Evolutionary conservation across 2,888 invertebrate genomes (phyloP).

Genomic region (Ormyrus labotus): DNA sequence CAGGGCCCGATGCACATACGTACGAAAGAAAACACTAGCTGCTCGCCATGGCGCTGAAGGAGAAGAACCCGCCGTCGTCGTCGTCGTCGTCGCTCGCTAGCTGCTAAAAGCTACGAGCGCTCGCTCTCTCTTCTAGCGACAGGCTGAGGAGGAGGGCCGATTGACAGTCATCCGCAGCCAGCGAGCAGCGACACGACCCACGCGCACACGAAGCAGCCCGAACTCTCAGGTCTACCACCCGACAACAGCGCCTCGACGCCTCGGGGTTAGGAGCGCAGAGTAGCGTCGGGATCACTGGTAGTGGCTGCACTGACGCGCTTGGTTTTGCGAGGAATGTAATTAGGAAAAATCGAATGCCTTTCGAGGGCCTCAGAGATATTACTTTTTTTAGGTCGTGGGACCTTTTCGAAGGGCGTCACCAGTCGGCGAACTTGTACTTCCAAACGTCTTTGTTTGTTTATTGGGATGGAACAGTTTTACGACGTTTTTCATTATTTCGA

Average conservation of each 20-base stretch:
- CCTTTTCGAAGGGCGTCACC: too few relatives aligned
- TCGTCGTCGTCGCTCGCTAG: conserved; percentile 45
- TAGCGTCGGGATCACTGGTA: not conserved
- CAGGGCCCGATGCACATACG: not conserved
- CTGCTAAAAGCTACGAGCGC: conserved; percentile 51
- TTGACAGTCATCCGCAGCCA: conserved; percentile 72
- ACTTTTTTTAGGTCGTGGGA: too few relatives aligned
- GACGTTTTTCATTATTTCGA: too few relatives aligned
- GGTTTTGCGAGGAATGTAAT: not conserved
- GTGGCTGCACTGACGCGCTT: not conserved
- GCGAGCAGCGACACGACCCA: conserved; percentile 7
- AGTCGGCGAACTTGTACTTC: too few relatives aligned
- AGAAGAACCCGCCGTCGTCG: not conserved
- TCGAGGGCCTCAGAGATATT: too few relatives aligned
- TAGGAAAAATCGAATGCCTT: too few relatives aligned
- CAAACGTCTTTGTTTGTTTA: too few relatives aligned
- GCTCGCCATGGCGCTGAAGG: not conserved
- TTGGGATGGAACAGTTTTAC: too few relatives aligned
- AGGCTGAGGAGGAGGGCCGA: conserved; percentile 57
- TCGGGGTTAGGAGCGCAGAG: too few relatives aligned
- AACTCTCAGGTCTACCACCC: too few relatives aligned
- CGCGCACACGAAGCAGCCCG: not conserved
- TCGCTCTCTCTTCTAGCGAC: not conserved
- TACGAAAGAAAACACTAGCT: conserved; percentile 7
- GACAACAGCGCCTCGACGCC: too few relatives aligned